A percentile compares a stretch with the other conserved stretches of the same genome.
Conservation (phyloP, 2,113 vertebrate species). For the Heteronetta atricapilla region DNA sequence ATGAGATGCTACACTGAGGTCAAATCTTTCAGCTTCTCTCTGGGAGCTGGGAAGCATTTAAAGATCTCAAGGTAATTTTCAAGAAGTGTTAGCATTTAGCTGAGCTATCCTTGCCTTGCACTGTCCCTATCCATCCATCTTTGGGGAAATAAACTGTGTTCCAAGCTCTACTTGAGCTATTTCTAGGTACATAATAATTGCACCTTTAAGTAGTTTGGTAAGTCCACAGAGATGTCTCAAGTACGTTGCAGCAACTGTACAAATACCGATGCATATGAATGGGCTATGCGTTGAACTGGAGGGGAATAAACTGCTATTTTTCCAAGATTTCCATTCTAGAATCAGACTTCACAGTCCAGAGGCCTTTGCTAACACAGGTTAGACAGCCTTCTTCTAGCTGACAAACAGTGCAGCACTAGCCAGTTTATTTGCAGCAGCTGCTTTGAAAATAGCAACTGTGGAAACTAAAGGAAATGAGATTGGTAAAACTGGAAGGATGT, state of each 20-base stretch:
- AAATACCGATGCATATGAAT: background rate
- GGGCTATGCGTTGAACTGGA: background rate
- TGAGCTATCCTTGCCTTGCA: constrained; percentile 9
- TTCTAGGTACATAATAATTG: background rate
- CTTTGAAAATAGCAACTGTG: background rate
- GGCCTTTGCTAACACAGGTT: background rate
- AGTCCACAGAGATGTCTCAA: background rate
- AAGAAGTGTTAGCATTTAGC: background rate
- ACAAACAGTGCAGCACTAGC: background rate
- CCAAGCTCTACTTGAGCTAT: background rate
- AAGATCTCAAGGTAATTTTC: background rate
- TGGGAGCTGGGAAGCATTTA: background rate
- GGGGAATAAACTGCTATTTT: background rate
- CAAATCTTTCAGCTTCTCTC: background rate
- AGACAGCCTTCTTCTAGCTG: background rate
- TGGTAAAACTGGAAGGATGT: background rate
- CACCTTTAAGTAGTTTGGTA: background rate
- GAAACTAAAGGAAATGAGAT: background rate
- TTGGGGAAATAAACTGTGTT: background rate
- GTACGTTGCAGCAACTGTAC: background rate
- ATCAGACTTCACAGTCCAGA: background rate
- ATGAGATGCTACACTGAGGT: constrained; percentile 3
- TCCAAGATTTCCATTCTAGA: background rate
- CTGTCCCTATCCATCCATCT: background rate
- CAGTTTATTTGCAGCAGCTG: background rate